phyloP scores from a whole-genome alignment of 1,140 invertebrate genomes.

The Anastrepha obliqua region DNA sequence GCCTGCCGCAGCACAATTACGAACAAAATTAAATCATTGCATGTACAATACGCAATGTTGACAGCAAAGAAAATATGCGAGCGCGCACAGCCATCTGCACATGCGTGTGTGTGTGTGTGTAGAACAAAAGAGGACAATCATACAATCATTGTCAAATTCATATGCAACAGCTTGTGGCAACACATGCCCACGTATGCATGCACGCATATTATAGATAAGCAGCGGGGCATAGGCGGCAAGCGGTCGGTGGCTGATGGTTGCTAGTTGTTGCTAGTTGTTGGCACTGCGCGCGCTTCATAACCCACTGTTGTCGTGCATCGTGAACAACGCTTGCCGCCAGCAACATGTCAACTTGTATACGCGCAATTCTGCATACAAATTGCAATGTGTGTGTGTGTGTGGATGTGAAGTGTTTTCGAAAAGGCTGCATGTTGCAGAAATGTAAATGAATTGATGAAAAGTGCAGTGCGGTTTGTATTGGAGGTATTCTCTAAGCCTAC shows the following conservation, averaged over 20 bases:
- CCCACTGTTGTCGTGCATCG: slow-evolving; percentile 7
- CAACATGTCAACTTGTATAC: neutral
- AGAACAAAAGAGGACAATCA: neutral
- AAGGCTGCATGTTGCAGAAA: too few species aligned
- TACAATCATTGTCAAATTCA: slow-evolving; percentile 2
- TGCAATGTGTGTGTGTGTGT: too few species aligned
- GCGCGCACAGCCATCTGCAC: too few species aligned
- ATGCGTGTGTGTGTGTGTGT: neutral
- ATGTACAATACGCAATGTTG: slow-evolving; percentile 39
- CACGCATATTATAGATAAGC: neutral
- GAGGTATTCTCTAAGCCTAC: too few species aligned
- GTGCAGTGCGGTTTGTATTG: too few species aligned
- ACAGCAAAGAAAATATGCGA: slow-evolving; percentile 35
- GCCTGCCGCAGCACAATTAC: slow-evolving; percentile 46
- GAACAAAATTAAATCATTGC: slow-evolving; percentile 46
- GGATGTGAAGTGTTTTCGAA: too few species aligned
- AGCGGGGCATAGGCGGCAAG: neutral
- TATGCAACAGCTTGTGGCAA: slow-evolving; percentile 37
- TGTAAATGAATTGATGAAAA: too few species aligned
- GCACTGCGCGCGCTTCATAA: neutral
- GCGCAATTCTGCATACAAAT: neutral
- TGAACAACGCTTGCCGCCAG: neutral
- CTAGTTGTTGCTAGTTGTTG: too few species aligned
- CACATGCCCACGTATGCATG: neutral
- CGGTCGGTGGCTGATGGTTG: neutral